phyloP scores from a whole-genome alignment of 2,113 vertebrate genomes.

The Meriones unguiculatus region DNA sequence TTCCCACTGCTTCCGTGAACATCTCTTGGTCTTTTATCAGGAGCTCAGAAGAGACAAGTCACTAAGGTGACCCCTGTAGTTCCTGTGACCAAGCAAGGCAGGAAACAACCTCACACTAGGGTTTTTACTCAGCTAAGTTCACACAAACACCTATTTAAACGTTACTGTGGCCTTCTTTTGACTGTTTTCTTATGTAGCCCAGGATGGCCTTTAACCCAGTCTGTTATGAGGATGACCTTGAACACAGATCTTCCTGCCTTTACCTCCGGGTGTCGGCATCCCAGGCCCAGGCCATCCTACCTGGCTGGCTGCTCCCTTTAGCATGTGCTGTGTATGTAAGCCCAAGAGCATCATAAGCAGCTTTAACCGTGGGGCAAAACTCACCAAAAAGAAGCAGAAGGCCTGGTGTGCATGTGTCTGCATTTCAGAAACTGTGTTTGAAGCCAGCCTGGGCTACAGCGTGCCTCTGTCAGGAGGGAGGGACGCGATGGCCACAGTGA shows the following conservation, averaged over 20 bases:
- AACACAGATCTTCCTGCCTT: background rate
- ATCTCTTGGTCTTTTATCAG: background rate
- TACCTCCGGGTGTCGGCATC: background rate
- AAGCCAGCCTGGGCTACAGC: background rate
- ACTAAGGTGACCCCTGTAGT: background rate
- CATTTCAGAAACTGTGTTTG: background rate
- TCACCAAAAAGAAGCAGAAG: background rate
- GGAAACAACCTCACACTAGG: background rate
- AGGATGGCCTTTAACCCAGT: background rate
- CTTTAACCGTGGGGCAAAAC: background rate
- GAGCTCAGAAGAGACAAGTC: background rate
- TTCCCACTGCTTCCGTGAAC: background rate
- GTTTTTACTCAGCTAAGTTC: background rate
- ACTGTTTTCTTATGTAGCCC: background rate
- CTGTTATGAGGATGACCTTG: background rate
- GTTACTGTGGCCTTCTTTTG: background rate
- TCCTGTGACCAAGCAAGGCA: background rate
- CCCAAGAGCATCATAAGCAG: background rate
- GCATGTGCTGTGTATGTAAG: background rate
- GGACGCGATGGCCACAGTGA: background rate
- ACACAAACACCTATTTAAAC: background rate
- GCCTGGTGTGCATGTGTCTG: background rate
- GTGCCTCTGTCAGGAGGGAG: background rate
- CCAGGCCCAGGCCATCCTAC: background rate
- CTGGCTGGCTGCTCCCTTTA: background rate